Conservation (phyloP, 1,140 invertebrate species). For the Rhizoglyphus robini region DNA sequence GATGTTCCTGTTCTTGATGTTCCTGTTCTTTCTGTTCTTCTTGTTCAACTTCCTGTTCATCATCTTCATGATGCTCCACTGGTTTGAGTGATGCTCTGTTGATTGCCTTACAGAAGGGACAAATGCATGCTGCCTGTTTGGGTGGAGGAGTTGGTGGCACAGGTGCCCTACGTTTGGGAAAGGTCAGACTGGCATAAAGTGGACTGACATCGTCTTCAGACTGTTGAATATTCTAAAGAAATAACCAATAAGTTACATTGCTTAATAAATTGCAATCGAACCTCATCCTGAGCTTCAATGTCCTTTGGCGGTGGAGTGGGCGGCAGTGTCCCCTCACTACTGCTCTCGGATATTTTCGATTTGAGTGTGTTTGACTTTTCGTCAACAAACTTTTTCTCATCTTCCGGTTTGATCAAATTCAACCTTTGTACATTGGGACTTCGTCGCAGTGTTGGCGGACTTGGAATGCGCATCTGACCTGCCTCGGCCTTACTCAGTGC, state of each 20-base stretch:
- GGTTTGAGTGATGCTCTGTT: background rate
- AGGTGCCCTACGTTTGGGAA: background rate
- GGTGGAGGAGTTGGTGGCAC: background rate
- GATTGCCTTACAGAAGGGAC: background rate
- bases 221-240: constrained; percentile 1
- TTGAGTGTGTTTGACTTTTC: background rate
- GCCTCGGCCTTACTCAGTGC: background rate
- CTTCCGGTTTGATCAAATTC: background rate
- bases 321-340: background rate
- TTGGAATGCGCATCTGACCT: no score
- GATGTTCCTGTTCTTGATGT: background rate
- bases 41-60: background rate
- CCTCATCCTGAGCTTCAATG: background rate
- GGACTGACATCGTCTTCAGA: background rate
- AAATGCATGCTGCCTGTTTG: background rate
- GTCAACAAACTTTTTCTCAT: background rate
- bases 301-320: background rate
- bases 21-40: background rate
- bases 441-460: background rate
- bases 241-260: no score
- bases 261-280: no score
- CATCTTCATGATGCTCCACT: background rate
- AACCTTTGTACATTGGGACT: background rate
- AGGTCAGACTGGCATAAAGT: background rate
- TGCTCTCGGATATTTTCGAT: background rate